Evolutionary conservation across 2,797 vertebrate genomes (phyloP).

Genomic region (Salarias fasciatus): DNA sequence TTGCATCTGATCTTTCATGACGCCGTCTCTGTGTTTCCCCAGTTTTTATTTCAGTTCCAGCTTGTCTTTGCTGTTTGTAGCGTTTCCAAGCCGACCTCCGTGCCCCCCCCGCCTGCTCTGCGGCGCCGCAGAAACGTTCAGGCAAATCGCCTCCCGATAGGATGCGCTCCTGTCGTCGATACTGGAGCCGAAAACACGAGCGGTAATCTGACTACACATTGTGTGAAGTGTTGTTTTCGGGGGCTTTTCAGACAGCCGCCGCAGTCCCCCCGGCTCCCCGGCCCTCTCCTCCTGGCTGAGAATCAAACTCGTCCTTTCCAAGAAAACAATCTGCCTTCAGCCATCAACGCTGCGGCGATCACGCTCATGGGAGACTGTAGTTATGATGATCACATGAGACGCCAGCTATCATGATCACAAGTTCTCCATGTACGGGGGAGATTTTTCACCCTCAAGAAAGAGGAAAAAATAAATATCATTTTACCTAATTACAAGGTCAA

Average conservation of each 20-base stretch:
- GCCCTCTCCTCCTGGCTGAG: constrained; percentile 43
- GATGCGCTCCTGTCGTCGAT: constrained; percentile 16
- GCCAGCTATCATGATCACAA: constrained; percentile 55
- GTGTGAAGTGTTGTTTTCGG: constrained; percentile 7
- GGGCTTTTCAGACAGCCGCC: constrained; percentile 27
- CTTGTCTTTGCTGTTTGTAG: neutral
- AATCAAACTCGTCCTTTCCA: constrained; percentile 47
- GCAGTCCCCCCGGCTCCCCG: constrained; percentile 23
- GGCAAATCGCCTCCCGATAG: constrained; percentile 10
- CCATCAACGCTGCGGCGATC: constrained; percentile 53
- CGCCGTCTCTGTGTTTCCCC: neutral
- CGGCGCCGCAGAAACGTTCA: constrained; percentile 3
- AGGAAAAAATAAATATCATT: constrained; percentile 61
- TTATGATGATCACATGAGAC: constrained; percentile 59
- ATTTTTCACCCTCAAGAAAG: constrained; percentile 48
- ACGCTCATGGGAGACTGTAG: constrained; percentile 26
- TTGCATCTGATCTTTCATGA: too few species aligned
- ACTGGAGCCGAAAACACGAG: constrained; percentile 6
- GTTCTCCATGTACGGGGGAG: constrained; percentile 34
- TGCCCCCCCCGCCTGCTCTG: neutral
- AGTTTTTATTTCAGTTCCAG: constrained; percentile 13
- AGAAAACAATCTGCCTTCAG: constrained; percentile 63
- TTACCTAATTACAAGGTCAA: constrained; percentile 73
- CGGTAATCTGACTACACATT: constrained; percentile 19
- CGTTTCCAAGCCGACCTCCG: neutral